Conservation (phyloP, 2,113 vertebrate genomes). For the Psettodes erumei region DNA sequence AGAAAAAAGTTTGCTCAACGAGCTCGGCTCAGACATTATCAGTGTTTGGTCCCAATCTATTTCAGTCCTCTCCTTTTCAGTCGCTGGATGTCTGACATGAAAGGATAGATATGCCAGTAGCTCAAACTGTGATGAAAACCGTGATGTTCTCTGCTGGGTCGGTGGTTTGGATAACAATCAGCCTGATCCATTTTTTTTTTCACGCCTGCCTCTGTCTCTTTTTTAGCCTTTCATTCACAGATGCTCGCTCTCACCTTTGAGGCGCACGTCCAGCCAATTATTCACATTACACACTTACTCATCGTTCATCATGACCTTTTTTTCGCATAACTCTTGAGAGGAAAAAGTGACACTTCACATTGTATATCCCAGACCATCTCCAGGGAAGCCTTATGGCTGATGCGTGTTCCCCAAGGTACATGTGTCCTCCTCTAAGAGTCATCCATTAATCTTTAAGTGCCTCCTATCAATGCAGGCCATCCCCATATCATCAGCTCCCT, state of each 20-base stretch:
- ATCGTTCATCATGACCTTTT: slow-evolving; percentile 49
- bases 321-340: slow-evolving; percentile 48
- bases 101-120: slow-evolving; percentile 45
- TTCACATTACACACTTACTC: slow-evolving; percentile 20
- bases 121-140: slow-evolving; percentile 42
- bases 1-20: slow-evolving; percentile 63
- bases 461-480: slow-evolving; percentile 61
- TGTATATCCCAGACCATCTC: slow-evolving; percentile 47
- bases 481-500: slow-evolving; percentile 67
- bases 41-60: slow-evolving; percentile 59
- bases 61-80: slow-evolving; percentile 50
- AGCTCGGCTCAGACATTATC: slow-evolving; percentile 57
- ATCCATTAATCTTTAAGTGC: slow-evolving; percentile 70
- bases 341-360: slow-evolving; percentile 56
- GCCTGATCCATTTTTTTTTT: slow-evolving; percentile 10
- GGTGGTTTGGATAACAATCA: slow-evolving; percentile 26
- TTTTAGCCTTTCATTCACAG: slow-evolving; percentile 32
- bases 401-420: slow-evolving; percentile 56
- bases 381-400: slow-evolving; percentile 53
- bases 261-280: slow-evolving; percentile 25
- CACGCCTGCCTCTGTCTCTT: slow-evolving; percentile 2
- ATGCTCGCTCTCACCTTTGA: slow-evolving; percentile 36
- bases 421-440: slow-evolving; percentile 68
- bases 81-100: slow-evolving; percentile 42
- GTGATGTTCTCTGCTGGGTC: slow-evolving; percentile 26